Base-by-base conservation (phyloP, 2,113 vertebrate species). In the Etheostoma cragini region DNA sequence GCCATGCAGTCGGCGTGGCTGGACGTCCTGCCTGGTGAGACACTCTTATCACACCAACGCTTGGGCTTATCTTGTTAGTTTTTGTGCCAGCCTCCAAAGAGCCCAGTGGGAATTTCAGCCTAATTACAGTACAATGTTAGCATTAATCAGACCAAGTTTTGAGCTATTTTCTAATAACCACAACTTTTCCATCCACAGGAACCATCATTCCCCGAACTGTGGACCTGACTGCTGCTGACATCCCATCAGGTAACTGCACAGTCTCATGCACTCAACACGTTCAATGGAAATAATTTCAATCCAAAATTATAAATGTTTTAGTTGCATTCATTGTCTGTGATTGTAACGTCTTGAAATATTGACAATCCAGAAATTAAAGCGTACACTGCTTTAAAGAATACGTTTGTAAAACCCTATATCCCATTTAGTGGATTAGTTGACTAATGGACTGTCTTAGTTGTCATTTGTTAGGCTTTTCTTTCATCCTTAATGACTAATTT, bases 1-100 rank as follows among this genome's bases (percentile, higher is more conserved):
- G 95, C 97, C 76, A 96, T 96, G 89, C 97, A 96, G 85, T 98
- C 97, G 0, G 97, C 97, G 4, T 99, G 98, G 98, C 93, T 99
- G 70, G 95, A 97, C 0, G 97, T 99, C 72, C 92, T 98, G 65
- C 95, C 97, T 35, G 96, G 98, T 99, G 65, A 85, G 73, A 53
- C 46, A 38, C 6, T 12, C 13, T 60, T 19, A 16, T 22, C 13
- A 38, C 12, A 8, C 5, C 46, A 35, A 49, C 5, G 57, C 57
- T 0, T 62, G 2, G 6, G 3, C 12, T 42, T 30, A 60, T 0
- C 7, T 50, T 11, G 21, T 11, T 22, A 26, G 0, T 17, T 45
- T 46, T 13, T 57, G 8, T 33, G 12, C 22, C 19, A 67, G 10
- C 6, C 63, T 52, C 1, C 42, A 72, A 58, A 8, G 35, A 53